Conservation (phyloP, 2,113 vertebrate species). For the Oenanthe melanoleuca region DNA sequence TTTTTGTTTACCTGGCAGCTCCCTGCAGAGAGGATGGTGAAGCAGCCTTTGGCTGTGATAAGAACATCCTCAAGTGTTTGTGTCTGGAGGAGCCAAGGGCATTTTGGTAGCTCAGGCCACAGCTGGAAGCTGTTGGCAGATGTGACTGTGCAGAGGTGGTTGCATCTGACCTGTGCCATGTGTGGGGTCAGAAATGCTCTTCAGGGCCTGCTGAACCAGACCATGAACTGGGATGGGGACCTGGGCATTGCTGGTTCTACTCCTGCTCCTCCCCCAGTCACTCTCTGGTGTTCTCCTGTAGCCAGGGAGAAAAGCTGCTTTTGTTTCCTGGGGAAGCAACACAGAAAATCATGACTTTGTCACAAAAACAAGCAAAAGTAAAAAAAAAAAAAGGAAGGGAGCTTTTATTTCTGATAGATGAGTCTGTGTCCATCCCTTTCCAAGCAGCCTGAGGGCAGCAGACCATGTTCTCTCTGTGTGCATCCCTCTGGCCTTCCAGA, state of each 20-base stretch:
- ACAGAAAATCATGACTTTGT: background rate
- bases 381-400: background rate
- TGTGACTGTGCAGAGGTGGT: accelerated
- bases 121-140: background rate
- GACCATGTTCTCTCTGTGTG: accelerated
- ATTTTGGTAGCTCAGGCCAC: background rate
- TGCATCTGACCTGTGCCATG: background rate
- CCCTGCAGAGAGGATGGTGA: background rate
- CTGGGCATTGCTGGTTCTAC: background rate
- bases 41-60: background rate
- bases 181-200: background rate
- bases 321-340: background rate
- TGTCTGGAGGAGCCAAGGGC: background rate
- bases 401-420: background rate
- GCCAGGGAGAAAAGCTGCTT: background rate
- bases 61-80: background rate
- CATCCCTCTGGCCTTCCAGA: background rate
- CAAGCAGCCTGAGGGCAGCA: background rate
- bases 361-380: background rate
- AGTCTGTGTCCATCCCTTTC: no score
- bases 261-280: background rate
- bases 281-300: background rate
- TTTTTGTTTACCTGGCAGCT: background rate
- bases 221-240: background rate
- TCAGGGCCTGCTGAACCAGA: background rate